Conservation (phyloP, 2,113 vertebrate species). For the Pelmatolapia mariae region DNA sequence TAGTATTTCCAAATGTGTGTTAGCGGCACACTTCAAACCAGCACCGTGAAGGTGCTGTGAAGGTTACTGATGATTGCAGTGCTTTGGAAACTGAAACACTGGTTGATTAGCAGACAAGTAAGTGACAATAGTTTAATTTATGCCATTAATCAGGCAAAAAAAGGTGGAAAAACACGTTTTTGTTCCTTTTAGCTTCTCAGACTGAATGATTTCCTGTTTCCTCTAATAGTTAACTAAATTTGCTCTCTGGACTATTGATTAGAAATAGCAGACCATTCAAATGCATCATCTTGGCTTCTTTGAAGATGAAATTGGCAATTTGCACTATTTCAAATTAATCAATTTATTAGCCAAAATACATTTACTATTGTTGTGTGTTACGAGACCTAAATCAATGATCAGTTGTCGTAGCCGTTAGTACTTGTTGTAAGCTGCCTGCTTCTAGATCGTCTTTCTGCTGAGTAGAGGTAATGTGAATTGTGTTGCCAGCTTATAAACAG, state of each 20-base stretch:
- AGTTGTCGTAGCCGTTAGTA: background rate
- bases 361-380: background rate
- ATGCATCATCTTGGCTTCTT: background rate
- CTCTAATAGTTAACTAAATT: background rate
- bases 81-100: background rate
- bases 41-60: background rate
- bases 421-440: background rate
- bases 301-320: background rate
- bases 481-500: background rate
- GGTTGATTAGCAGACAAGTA: background rate
- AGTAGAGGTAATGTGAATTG: background rate
- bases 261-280: background rate
- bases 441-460: background rate
- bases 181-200: background rate
- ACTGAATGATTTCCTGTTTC: background rate
- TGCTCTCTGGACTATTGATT: background rate
- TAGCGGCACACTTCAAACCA: background rate
- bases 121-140: background rate
- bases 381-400: fast-evolving
- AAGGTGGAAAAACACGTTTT: fast-evolving
- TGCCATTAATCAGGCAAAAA: background rate
- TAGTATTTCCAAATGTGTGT: background rate
- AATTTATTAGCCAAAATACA: background rate
- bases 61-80: background rate
- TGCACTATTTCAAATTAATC: background rate